Base-by-base conservation (phyloP, 2,113 vertebrate species). In the Monopterus albus region DNA sequence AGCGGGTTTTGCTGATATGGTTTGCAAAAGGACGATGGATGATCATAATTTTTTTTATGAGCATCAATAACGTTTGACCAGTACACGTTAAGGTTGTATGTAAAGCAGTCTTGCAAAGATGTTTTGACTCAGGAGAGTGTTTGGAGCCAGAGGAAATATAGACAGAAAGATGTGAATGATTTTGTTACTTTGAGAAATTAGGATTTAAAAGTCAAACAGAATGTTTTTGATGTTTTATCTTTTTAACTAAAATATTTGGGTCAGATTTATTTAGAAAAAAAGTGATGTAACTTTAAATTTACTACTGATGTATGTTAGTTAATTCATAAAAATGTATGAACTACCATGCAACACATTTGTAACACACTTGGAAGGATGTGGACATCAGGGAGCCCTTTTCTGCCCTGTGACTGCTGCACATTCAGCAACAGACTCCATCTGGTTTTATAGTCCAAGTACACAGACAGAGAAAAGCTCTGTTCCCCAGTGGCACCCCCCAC, bases 381-480 rank as follows among this genome's bases (percentile, higher is more conserved):
- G 60, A 75, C 59, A 62, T 84, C 33, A 61, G 70, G 70, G 75
- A 76, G 63, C 33, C 15, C 59, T 73, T 70, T 69, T 71, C 71
- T 82, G 64, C 49, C 58, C 67, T 42, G 40, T 83, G 77, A 84
- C 81, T 77, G 57, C 62, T 40, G 11, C 66, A 74, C 75, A 78
- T 82, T 88, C 76, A 86, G 75, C 56, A 74, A 49, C 68, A 72
- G 61, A 83, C 72, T 79, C 80, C 88, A 88, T 87, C 84, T 89
- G 88, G 81, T 90, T 91, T 87, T 81, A 85, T 78, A 76, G 87
- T 90, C 83, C 78, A 86, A 81, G 83, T 75, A 84, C 57, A 72
- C 62, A 78, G 77, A 87, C 83, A 84, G 81, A 86, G 87, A 76
- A 82, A 82, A 53, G 72, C 84, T 82, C 67, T 85, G 78, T 87